Evolutionary conservation across 2,797 vertebrate species (phyloP).

Genomic region (Platalea minor): DNA sequence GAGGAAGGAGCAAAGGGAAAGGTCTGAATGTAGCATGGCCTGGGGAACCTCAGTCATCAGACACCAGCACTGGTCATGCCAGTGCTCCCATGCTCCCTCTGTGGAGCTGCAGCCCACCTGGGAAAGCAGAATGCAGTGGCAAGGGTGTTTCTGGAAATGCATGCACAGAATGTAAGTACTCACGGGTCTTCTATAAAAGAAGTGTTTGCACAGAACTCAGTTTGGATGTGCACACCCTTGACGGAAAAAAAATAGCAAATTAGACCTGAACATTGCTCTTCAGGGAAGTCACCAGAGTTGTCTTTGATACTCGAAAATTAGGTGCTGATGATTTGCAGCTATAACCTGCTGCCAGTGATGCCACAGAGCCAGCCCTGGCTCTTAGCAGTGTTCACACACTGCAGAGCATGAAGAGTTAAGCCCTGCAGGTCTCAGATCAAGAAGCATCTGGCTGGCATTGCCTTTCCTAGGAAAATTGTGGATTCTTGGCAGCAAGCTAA

Average conservation of each 20-base stretch:
- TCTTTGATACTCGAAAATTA: not conserved
- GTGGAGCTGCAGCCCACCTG: not conserved
- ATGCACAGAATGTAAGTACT: not conserved
- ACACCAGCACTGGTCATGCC: not conserved
- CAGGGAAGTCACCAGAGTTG: not conserved
- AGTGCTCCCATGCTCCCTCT: not conserved
- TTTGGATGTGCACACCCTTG: not conserved
- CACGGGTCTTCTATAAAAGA: not conserved
- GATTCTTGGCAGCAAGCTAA: constrained; percentile 24
- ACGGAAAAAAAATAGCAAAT: not conserved
- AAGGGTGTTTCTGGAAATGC: not conserved
- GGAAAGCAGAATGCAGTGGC: not conserved
- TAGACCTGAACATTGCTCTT: not conserved
- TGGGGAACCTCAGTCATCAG: not conserved
- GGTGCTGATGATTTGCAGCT: not conserved
- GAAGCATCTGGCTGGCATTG: not conserved
- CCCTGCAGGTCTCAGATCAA: not conserved
- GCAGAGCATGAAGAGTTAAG: not conserved
- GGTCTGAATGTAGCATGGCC: not conserved
- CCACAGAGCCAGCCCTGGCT: not conserved
- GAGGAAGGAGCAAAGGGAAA: not conserved
- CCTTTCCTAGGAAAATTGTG: not conserved
- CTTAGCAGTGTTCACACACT: not conserved
- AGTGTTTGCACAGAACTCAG: not conserved
- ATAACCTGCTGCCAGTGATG: not conserved